Evolutionary conservation across 2,797 vertebrate genomes (phyloP).

Genomic region (Alcedo quadribrachys): DNA sequence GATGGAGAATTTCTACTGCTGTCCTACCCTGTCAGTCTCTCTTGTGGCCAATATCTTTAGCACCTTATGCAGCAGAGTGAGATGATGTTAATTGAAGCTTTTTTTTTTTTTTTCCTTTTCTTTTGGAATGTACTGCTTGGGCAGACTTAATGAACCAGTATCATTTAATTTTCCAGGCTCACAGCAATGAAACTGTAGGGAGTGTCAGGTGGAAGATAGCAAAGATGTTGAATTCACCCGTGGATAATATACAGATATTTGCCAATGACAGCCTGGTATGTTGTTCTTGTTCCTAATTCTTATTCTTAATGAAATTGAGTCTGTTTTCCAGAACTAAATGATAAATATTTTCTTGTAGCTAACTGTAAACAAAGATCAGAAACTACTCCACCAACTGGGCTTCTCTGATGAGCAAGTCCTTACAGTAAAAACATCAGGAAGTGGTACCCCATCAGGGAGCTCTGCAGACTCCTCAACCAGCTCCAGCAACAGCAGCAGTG

Average conservation of each 20-base stretch:
- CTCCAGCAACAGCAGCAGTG: conserved; percentile 85
- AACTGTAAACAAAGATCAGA: conserved; percentile 98
- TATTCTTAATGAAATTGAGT: neutral
- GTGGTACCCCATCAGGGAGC: conserved; percentile 94
- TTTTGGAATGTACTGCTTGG: neutral
- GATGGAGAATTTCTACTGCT: neutral
- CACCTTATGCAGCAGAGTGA: neutral
- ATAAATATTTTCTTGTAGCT: conserved; percentile 79
- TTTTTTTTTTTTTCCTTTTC: neutral
- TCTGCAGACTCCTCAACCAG: conserved; percentile 93
- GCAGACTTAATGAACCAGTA: neutral
- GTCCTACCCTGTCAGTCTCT: neutral
- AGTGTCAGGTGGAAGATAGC: conserved; percentile 98
- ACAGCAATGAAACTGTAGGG: conserved; percentile 97
- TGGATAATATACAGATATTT: conserved; percentile 99
- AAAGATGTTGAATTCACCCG: conserved; percentile 93
- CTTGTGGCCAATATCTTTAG: neutral
- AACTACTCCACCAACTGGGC: conserved; percentile 95
- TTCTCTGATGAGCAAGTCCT: conserved; percentile 95
- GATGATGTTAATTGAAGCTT: neutral
- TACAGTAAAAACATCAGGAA: conserved; percentile 95
- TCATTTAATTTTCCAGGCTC: conserved; percentile 83
- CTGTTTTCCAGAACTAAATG: neutral
- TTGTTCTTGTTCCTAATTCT: neutral
- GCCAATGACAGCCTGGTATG: conserved; percentile 97